Evolutionary conservation across 2,113 vertebrate species (phyloP), one percentile per base, ranked within the genome.

Genomic region (Hyperoodon ampullatus): DNA sequence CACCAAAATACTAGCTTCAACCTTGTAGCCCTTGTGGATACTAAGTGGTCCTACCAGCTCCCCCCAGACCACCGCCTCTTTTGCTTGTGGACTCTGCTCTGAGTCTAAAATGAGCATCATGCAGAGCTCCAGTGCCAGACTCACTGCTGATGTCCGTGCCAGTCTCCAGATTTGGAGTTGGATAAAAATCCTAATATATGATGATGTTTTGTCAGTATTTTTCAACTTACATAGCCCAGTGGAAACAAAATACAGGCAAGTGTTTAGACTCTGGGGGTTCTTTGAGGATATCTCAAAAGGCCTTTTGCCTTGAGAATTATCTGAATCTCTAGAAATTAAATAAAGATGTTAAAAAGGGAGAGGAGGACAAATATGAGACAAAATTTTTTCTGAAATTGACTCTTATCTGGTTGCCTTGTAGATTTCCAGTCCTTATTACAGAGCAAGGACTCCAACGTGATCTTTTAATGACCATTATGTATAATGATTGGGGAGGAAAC

Each of bases 301-400:
- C 3, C n/a, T 72, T 82, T 63, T 77, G 23, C 47, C 28, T 78
- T 70, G 63, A 47, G 5, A 90, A 90, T 90, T 86, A 66, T 18
- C n/a, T 91, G 71, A 70, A 81, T 84, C 93, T 95, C 23, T 92
- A 70, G 89, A 88, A 42, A 81, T 88, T 94, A 91, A 70, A 80
- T 81, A 88, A 83, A 93, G 50, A 87, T 53, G 35, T 85, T 88
- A 16, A 86, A 84, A 93, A 75, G 7, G 26, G 47, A 63, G 28
- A 77, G 44, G 6, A 96, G 12, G 66, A 88, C 50, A 83, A 78
- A 68, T 95, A 23, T 74, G 39, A 95, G 53, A 58, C 33, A 58
- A 3, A 50, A 30, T 19, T 63, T 96, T 94, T 92, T 93, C 86
- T 83, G 58, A 96, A 88, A 81, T n/a, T 23, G 47, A 88, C 33